Evolutionary conservation across 37 sponge, comb jelly and placozoan genomes (phyloP), one percentile per base, ranked within the genome.

Genomic region (Spongilla lacustris): DNA sequence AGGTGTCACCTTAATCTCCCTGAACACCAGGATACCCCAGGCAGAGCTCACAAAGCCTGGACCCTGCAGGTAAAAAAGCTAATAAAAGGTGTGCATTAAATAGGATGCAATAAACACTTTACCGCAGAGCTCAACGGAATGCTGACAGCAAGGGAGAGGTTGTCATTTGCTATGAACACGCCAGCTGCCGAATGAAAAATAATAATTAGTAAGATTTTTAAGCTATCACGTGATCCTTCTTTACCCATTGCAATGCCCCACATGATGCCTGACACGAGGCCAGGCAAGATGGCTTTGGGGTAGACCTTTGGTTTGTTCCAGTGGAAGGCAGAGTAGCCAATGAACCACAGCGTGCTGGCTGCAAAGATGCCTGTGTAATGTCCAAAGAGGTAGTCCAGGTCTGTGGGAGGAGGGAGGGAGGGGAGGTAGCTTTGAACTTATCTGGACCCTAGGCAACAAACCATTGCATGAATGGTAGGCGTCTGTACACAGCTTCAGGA

Each of bases 171-270:
- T 30, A 86, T n/a, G 67, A 96, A 91, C 93, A 91, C 91, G 0
- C 77, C 84, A 31, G 70, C 91, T 89, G 87, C 10, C 82, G 4
- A 58, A 58, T 13, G 58, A 8, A 58, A 58, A 58, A 17, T 35
- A 36, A 36, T 14, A 76, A 31, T 33, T 76, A 76, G 14, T 2
- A 9, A 10, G 0, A 8, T 36, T 36, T 0, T 58, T 10, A 17
- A 46, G 8, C 8, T 8, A 2, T 76, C 21, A 35, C 22, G 25
- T 36, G 76, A 26, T 67, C n/a, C 17, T 2, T 24, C 35, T 80
- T 72, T 68, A 91, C 94, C 41, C 73, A 88, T 91, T 23, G 96
- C 96, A 28, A 95, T 89, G 27, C 92, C 95, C 96, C 96, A 96
- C 81, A 96, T 88, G 79, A 93, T 90, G 9, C 96, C 96, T 10